Percentiles rank a stretch among this genome's conserved stretches.
These are phyloP conservation scores for Apodemus speciosus DNA, from an alignment of 2,113 vertebrate genomes.

Conservation along the genomic window DNA sequence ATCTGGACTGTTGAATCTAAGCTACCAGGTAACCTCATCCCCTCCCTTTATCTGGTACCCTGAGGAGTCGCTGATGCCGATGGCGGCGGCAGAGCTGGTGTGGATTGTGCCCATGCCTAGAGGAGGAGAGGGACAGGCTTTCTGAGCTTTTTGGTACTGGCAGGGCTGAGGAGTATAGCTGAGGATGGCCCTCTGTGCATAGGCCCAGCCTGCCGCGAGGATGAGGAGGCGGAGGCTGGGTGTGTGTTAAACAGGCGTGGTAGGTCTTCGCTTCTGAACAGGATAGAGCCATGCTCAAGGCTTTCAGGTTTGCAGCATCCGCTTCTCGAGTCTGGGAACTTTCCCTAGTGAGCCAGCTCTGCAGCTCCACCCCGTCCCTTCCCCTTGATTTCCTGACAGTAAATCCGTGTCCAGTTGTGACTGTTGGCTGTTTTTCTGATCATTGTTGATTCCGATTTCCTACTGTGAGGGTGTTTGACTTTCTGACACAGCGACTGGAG, in stretches of 20 bases:
- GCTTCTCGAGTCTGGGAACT: background rate
- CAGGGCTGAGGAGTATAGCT: background rate
- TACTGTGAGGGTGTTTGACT: conserved; percentile 78
- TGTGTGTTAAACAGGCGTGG: background rate
- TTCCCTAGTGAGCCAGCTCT: background rate
- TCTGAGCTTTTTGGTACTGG: background rate
- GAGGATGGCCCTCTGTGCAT: background rate
- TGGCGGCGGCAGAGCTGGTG: background rate
- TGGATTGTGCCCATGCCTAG: background rate
- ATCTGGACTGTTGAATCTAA: background rate
- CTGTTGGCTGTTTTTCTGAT: conserved; percentile 78
- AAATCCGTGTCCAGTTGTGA: conserved; percentile 74
- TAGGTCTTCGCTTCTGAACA: background rate
- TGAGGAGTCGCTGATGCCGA: background rate
- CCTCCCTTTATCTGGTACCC: background rate
- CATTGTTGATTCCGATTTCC: conserved; percentile 79
- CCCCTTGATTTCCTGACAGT: conserved; percentile 64
- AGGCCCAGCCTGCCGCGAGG: too few species aligned
- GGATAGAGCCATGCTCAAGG: background rate
- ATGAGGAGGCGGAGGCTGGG: background rate
- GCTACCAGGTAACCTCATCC: background rate
- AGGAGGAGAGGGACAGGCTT: background rate
- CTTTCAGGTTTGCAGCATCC: background rate
- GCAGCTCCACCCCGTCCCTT: background rate
- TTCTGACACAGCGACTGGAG: conserved; percentile 56